These are phyloP conservation scores for Philonicus albiceps DNA, from an alignment of 2,888 invertebrate species.

Conservation along the genomic window DNA sequence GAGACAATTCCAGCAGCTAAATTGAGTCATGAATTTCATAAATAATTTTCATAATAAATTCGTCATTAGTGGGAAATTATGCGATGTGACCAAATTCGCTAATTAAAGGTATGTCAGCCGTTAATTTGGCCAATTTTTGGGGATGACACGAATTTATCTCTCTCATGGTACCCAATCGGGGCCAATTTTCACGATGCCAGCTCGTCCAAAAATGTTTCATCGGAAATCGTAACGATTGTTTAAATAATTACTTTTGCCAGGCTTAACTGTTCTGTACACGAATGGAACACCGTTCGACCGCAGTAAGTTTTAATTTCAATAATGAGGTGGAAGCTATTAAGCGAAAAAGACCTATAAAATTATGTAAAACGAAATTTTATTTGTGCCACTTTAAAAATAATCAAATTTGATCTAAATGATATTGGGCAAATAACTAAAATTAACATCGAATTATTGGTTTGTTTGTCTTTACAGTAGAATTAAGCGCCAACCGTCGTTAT, in stretches of 20 bases:
- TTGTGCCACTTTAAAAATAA: background rate
- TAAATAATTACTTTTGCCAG: background rate
- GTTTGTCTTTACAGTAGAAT: background rate
- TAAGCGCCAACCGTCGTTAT: background rate
- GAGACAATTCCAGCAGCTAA: background rate
- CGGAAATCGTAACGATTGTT: background rate
- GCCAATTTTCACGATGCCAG: background rate
- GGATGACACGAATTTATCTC: background rate
- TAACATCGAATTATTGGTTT: background rate
- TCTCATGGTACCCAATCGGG: background rate
- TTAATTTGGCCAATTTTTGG: background rate
- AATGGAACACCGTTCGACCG: background rate
- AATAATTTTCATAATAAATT: conserved; percentile 9
- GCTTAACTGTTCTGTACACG: background rate
- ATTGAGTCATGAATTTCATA: conserved; percentile 8
- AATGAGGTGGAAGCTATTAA: background rate
- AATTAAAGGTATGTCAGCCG: background rate
- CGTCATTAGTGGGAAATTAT: background rate
- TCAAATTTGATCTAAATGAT: background rate
- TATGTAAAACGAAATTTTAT: background rate
- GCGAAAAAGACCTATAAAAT: background rate
- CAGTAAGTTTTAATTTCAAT: background rate
- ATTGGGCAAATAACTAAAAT: background rate
- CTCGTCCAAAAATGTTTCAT: background rate
- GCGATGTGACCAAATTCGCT: background rate